Evolutionary conservation across 2,113 vertebrate genomes (phyloP), one percentile per base, ranked within the genome.

Genomic region (Accipiter cooperii): DNA sequence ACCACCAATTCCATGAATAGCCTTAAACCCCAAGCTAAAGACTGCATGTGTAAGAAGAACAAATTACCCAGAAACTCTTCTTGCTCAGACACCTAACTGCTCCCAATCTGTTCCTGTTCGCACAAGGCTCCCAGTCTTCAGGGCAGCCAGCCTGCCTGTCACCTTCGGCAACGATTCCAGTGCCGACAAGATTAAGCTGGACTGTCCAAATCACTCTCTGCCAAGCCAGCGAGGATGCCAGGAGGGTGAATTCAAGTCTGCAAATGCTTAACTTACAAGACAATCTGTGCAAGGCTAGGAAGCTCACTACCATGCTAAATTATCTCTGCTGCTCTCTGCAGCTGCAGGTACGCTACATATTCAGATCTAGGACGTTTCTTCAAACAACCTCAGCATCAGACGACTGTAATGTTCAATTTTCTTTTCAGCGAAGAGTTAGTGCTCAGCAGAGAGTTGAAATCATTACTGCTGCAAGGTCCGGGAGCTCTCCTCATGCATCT

Each of bases 361-460:
- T 94, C 93, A 96, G 75, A 95, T 94, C 34, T 54, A 95, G 92
- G 95, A 89, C 0, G 31, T 63, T 89, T 65, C 92, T 96, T 86
- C 97, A 91, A 91, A 88, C 94, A 54, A 83, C 54, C 85, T 51
- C 95, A 36, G 90, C 85, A 52, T 66, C 97, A 89, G 76, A 69
- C 3, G 9, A 78, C 87, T 65, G 78, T 81, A 87, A 96, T 79
- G 96, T 96, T 96, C 96, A 96, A 97, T 97, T 97, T 97, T 94
- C 96, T 95, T 92, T 96, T 60, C 97, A 92, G 94, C 9, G 46
- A 96, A 96, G 97, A 97, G 95, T 96, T 96, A 97, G 97, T 96
- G 97, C 96, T 97, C 97, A 97, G 87, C 91, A 93, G 96, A 97
- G 97, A 97, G 91, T 80, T 95, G 94, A 96, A 91, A 95, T 93